phyloP scores from a whole-genome alignment of 2,113 vertebrate species.

The Syrrhaptes paradoxus region DNA sequence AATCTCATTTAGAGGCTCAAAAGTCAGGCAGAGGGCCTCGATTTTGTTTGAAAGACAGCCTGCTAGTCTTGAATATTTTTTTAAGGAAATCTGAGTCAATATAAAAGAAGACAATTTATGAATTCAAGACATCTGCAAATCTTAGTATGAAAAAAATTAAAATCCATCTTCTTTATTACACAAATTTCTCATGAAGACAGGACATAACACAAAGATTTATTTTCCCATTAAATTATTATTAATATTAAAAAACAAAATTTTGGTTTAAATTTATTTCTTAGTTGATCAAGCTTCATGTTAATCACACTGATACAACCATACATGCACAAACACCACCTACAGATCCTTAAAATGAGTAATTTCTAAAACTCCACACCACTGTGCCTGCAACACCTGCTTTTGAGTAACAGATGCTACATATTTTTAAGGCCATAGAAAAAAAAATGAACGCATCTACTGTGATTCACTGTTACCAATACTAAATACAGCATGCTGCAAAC shows the following conservation, averaged over 20 bases:
- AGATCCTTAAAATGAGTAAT: not conserved
- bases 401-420: not conserved
- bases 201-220: not conserved
- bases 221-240: not conserved
- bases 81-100: not conserved
- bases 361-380: not conserved
- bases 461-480: not conserved
- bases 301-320: not conserved
- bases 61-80: not conserved
- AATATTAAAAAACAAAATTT: not conserved
- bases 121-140: not conserved
- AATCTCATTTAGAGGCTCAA: not conserved
- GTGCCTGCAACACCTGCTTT: not conserved
- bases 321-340: not conserved
- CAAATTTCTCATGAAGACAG: not conserved
- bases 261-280: not conserved
- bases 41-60: not conserved
- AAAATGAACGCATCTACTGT: not conserved
- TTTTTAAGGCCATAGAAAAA: slow-evolving; percentile 12
- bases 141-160: not conserved
- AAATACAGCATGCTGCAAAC: not conserved
- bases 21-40: not conserved
- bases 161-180: not conserved
- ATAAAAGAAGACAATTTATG: not conserved
- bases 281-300: not conserved